phyloP scores from a whole-genome alignment of 1,140 invertebrate species.

The Harpegnathos saltator region DNA sequence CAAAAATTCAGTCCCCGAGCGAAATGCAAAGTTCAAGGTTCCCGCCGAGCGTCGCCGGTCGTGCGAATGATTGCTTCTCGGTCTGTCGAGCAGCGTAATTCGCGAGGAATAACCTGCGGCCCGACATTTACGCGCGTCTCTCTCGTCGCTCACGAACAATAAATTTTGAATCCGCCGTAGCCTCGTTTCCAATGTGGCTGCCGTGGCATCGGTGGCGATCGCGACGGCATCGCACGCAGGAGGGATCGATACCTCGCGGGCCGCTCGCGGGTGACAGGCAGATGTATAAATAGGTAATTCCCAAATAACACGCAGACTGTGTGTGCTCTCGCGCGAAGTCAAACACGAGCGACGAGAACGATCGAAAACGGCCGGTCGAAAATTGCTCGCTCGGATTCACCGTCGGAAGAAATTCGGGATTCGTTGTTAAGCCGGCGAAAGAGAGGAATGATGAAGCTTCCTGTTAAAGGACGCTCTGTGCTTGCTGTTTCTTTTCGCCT shows the following conservation, averaged over 20 bases:
- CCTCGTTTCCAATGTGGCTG: slow-evolving; percentile 17
- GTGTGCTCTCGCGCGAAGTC: neutral
- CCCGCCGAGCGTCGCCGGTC: slow-evolving; percentile 57
- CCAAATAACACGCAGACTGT: slow-evolving; percentile 18
- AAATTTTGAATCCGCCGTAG: slow-evolving; percentile 38
- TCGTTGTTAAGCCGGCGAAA: no score
- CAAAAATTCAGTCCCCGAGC: slow-evolving; percentile 47
- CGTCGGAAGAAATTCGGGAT: no score
- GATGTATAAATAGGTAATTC: slow-evolving; percentile 50
- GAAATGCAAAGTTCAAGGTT: slow-evolving; percentile 71
- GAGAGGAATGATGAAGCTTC: no score
- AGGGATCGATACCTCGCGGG: slow-evolving; percentile 17
- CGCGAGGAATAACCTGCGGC: slow-evolving; percentile 29
- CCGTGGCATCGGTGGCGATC: neutral
- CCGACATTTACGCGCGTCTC: slow-evolving; percentile 31
- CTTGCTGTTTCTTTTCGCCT: neutral
- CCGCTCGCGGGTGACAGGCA: neutral
- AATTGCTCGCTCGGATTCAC: neutral
- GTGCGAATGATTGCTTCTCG: slow-evolving; percentile 71
- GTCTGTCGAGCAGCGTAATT: slow-evolving; percentile 65
- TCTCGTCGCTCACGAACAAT: neutral
- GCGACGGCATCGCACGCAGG: neutral
- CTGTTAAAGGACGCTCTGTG: no score
- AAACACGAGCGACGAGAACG: slow-evolving; percentile 4
- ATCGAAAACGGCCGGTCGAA: neutral